Conservation (phyloP, 2,113 vertebrate genomes). For the Lepus europaeus region DNA sequence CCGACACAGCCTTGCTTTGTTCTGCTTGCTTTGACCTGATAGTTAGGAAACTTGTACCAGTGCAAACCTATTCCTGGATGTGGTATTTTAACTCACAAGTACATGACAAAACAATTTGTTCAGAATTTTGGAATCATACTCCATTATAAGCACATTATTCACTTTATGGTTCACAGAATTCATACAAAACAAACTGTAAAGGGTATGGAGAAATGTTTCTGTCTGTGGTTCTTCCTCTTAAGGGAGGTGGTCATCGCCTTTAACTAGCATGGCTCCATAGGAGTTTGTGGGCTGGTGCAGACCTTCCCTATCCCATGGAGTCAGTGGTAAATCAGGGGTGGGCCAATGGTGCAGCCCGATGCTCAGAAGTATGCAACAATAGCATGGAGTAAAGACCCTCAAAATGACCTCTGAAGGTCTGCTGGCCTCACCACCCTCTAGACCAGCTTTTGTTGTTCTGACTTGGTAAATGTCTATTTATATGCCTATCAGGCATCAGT, state of each 20-base stretch:
- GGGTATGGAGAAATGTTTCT: neutral
- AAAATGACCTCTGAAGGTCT: neutral
- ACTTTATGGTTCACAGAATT: neutral
- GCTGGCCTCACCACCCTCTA: neutral
- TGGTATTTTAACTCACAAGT: constrained; percentile 2
- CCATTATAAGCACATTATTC: neutral
- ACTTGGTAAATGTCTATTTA: neutral
- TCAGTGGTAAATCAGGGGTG: neutral
- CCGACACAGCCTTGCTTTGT: neutral
- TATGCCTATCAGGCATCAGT: neutral
- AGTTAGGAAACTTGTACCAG: neutral
- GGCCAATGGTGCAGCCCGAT: neutral
- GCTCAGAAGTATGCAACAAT: neutral
- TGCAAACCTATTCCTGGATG: neutral
- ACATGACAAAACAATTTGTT: neutral
- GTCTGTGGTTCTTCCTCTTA: neutral
- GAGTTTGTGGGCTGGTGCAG: neutral
- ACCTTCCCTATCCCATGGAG: neutral
- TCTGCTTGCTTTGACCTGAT: neutral
- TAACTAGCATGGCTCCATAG: neutral
- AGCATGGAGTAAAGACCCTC: neutral
- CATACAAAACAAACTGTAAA: constrained; percentile 7
- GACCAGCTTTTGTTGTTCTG: neutral
- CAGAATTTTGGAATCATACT: neutral
- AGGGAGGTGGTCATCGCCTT: neutral